These are phyloP conservation scores for Stichodactyla helianthus DNA, from an alignment of 64 coral and sea anemone species.

Conservation along the genomic window DNA sequence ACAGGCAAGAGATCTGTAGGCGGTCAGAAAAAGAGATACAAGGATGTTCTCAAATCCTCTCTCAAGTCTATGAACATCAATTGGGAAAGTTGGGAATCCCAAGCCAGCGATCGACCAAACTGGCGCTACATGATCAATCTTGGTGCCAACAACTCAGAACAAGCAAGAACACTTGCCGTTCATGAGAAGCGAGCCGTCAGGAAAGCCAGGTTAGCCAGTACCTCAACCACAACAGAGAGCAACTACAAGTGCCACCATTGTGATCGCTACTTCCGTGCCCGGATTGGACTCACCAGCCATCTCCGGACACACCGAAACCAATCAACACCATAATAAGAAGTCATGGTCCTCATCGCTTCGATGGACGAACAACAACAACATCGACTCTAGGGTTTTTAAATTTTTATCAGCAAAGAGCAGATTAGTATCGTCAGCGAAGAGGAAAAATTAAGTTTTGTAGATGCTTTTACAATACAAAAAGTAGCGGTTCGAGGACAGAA, in stretches of 20 bases:
- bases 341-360: neutral
- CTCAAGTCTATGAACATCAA: neutral
- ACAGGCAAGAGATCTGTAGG: too few species aligned
- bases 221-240: neutral
- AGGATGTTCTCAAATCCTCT: slow-evolving; percentile 41
- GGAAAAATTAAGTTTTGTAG: too few species aligned
- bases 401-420: too few species aligned
- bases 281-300: slow-evolving; percentile 42
- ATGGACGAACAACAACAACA: too few species aligned
- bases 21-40: slow-evolving; percentile 34
- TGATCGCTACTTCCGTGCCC: slow-evolving; percentile 25
- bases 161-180: neutral
- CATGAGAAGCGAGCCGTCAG: neutral
- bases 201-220: slow-evolving; percentile 18
- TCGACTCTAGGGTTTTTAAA: too few species aligned
- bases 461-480: too few species aligned
- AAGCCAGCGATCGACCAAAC: neutral
- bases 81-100: slow-evolving; percentile 31
- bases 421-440: too few species aligned
- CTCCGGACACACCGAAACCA: slow-evolving; percentile 26
- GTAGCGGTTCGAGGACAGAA: too few species aligned
- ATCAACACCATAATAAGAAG: neutral
- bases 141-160: neutral
- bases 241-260: slow-evolving; percentile 2
- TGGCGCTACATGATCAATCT: slow-evolving; percentile 21